phyloP scores from a whole-genome alignment of 1,140 invertebrate genomes.

The Drosophila nebulosa region DNA sequence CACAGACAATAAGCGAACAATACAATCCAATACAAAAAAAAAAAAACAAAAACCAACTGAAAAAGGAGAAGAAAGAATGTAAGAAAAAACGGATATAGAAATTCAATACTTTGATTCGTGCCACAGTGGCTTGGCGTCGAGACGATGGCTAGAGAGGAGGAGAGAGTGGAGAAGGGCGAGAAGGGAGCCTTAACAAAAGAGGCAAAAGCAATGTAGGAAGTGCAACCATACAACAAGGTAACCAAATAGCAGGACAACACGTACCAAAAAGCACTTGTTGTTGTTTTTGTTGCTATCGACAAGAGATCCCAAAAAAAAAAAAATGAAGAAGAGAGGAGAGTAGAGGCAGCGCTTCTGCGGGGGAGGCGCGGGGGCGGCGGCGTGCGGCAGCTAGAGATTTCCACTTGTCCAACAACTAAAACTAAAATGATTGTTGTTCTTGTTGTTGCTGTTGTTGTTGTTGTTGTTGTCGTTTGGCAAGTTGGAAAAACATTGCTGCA shows the following conservation, averaged over 20 bases:
- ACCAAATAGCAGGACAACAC: conserved; percentile 78
- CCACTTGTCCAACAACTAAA: conserved; percentile 41
- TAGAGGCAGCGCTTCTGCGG: no score
- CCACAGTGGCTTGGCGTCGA: conserved; percentile 26
- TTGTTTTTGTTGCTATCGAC: not conserved
- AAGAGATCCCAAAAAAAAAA: not conserved
- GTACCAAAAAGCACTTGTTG: conserved; percentile 71
- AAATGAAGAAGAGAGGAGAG: not conserved
- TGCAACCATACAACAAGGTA: conserved; percentile 78
- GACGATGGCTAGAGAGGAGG: no score
- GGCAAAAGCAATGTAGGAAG: conserved; percentile 53
- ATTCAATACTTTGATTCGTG: conserved; percentile 81
- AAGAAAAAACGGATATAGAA: conserved; percentile 77
- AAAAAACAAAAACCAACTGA: conserved; percentile 28
- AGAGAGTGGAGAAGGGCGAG: not conserved
- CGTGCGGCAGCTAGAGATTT: conserved; percentile 47
- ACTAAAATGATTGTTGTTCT: conserved; percentile 2
- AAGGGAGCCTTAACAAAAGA: not conserved
- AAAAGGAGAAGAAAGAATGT: not conserved
- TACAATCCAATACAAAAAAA: conserved; percentile 19
- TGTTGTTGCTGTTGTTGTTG: no score
- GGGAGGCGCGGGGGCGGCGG: not conserved
- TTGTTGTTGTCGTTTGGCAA: not conserved
- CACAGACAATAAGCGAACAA: conserved; percentile 30
- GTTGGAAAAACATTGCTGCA: conserved; percentile 49